These are phyloP conservation scores for Aspiorhynchus laticeps DNA, from an alignment of 2,113 vertebrate species.

Conservation along the genomic window DNA sequence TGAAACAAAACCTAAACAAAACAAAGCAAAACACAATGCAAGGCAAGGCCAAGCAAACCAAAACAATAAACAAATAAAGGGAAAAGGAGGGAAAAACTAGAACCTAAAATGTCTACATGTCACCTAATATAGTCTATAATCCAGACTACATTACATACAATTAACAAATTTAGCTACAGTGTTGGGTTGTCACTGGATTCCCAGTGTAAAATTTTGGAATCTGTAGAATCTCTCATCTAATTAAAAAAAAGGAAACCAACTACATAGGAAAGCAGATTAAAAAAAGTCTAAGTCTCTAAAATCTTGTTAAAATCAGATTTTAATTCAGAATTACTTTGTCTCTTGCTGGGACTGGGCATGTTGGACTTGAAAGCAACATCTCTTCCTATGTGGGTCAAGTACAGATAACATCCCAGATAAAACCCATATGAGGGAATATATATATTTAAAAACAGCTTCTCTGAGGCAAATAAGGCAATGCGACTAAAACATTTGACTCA, in stretches of 20 bases:
- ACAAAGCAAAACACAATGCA: no score
- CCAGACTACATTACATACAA: no score
- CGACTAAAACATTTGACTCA: background rate
- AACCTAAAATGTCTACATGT: no score
- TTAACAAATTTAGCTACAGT: background rate
- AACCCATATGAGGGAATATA: background rate
- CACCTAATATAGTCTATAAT: no score
- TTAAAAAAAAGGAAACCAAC: background rate
- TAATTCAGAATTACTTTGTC: background rate
- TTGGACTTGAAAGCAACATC: background rate
- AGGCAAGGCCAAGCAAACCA: no score
- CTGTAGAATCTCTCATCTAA: background rate
- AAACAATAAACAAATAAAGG: background rate
- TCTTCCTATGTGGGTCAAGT: background rate
- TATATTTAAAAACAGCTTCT: background rate
- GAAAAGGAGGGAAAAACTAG: no score
- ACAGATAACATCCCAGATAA: slow-evolving; percentile 12
- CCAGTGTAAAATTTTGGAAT: background rate
- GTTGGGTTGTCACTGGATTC: background rate
- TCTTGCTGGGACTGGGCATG: background rate
- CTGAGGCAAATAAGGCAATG: background rate
- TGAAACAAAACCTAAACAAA: no score
- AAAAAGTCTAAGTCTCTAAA: background rate
- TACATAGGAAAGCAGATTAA: no score
- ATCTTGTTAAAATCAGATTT: background rate